A percentile compares a stretch with the other conserved stretches of the same genome.
These are phyloP conservation scores for Agrochola litura DNA, from an alignment of 2,888 invertebrate species.

Conservation along the genomic window DNA sequence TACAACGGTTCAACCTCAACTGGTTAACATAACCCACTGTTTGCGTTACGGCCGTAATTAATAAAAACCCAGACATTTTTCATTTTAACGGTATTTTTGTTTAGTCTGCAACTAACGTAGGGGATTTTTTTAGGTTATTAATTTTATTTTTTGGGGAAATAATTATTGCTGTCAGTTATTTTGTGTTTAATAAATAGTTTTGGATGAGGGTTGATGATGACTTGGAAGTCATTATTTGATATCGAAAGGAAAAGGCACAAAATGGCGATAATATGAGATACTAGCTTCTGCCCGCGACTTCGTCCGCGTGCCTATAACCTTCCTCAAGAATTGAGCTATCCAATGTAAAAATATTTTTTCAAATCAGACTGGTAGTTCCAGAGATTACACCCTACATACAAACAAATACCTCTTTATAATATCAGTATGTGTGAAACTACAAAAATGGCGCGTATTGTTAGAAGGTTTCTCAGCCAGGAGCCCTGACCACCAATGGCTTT, in stretches of 20 bases:
- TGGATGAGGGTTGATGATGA: background rate
- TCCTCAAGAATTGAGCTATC: too few relatives aligned
- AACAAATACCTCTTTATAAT: too few relatives aligned
- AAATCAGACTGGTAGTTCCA: too few relatives aligned
- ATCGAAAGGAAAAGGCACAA: too few relatives aligned
- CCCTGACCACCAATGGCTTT: too few relatives aligned
- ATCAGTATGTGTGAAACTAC: too few relatives aligned
- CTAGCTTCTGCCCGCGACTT: too few relatives aligned
- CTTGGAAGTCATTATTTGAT: too few relatives aligned
- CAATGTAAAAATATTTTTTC: too few relatives aligned
- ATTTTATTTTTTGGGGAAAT: constrained; percentile 11
- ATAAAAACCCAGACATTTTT: constrained; percentile 68
- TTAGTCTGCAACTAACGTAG: constrained; percentile 72
- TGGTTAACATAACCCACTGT: constrained; percentile 63
- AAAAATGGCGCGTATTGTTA: background rate
- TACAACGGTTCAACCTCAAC: constrained; percentile 40
- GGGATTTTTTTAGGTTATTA: constrained; percentile 56
- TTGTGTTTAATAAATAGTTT: constrained; percentile 12
- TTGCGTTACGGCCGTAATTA: constrained; percentile 70
- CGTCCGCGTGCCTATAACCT: too few relatives aligned
- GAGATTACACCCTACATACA: too few relatives aligned
- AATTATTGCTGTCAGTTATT: background rate
- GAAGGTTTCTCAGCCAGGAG: background rate
- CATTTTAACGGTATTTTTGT: constrained; percentile 75
- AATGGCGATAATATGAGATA: too few relatives aligned